Conservation (phyloP, 1,140 invertebrate genomes). For the Drosophila littoralis region DNA sequence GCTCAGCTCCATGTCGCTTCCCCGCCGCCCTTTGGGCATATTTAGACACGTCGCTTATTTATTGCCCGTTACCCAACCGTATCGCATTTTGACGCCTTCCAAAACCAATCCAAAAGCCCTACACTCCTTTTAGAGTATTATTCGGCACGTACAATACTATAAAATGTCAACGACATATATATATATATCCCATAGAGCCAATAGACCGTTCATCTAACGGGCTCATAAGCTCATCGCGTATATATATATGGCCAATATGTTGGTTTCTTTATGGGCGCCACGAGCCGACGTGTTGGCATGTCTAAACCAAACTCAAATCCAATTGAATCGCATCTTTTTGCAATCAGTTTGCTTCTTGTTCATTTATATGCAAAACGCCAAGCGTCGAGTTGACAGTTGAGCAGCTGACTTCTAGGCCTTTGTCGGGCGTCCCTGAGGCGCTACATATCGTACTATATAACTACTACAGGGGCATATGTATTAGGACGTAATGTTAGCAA, state of each 20-base stretch:
- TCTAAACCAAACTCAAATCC: slow-evolving; percentile 16
- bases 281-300: slow-evolving; percentile 41
- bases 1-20: not conserved
- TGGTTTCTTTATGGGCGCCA: slow-evolving; percentile 27
- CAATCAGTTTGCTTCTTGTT: not conserved
- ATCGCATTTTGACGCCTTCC: slow-evolving; percentile 40
- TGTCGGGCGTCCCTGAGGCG: slow-evolving; percentile 27
- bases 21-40: slow-evolving; percentile 2
- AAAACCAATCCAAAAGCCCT: slow-evolving; percentile 12
- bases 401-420: slow-evolving; percentile 9
- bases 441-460: slow-evolving; percentile 9
- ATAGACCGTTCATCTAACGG: slow-evolving; percentile 57
- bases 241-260: slow-evolving; percentile 18
- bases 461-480: not conserved
- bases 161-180: slow-evolving; percentile 51
- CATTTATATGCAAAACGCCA: slow-evolving; percentile 35
- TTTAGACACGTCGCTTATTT: slow-evolving; percentile 46
- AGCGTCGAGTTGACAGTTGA: slow-evolving; percentile 8
- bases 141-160: slow-evolving; percentile 50
- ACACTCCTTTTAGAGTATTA: slow-evolving; percentile 19
- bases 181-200: slow-evolving; percentile 34
- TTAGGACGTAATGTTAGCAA: not conserved
- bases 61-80: slow-evolving; percentile 23
- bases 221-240: slow-evolving; percentile 38
- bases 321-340: slow-evolving; percentile 13